phyloP scores from a whole-genome alignment of 2,797 vertebrate genomes.

The Leptodactylus fallax region DNA sequence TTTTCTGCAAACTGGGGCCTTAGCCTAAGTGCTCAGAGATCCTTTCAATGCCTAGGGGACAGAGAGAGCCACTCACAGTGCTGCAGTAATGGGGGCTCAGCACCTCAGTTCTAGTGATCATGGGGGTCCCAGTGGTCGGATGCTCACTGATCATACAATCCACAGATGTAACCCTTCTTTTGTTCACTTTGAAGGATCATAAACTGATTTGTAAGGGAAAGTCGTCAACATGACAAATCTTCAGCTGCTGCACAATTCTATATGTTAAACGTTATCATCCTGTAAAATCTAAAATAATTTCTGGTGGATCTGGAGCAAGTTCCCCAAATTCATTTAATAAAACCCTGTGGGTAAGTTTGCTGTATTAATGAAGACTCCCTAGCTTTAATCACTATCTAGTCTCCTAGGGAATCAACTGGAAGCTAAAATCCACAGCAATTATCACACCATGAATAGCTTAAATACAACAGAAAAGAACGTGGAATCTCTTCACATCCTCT shows the following conservation, averaged over 20 bases:
- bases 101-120: too few species aligned
- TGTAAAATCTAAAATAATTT: not conserved
- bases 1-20: too few species aligned
- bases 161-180: not conserved
- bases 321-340: constrained; percentile 4
- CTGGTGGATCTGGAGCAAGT: not conserved
- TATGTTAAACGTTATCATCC: not conserved
- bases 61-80: too few species aligned
- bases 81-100: too few species aligned
- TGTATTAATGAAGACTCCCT: constrained; percentile 7
- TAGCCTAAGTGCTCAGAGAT: too few species aligned
- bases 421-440: constrained; percentile 3
- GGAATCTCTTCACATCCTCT: not conserved
- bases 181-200: not conserved
- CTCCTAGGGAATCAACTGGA: not conserved
- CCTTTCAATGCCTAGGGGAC: too few species aligned
- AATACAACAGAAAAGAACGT: not conserved
- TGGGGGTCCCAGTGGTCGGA: too few species aligned
- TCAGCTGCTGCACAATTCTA: not conserved
- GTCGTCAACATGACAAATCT: not conserved
- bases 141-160: too few species aligned
- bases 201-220: not conserved
- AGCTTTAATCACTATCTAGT: constrained; percentile 7
- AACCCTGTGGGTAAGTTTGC: constrained; percentile 8
- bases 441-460: not conserved